Evolutionary conservation across 2,113 vertebrate species (phyloP), one percentile per base, ranked within the genome.

Genomic region (Menura novaehollandiae): DNA sequence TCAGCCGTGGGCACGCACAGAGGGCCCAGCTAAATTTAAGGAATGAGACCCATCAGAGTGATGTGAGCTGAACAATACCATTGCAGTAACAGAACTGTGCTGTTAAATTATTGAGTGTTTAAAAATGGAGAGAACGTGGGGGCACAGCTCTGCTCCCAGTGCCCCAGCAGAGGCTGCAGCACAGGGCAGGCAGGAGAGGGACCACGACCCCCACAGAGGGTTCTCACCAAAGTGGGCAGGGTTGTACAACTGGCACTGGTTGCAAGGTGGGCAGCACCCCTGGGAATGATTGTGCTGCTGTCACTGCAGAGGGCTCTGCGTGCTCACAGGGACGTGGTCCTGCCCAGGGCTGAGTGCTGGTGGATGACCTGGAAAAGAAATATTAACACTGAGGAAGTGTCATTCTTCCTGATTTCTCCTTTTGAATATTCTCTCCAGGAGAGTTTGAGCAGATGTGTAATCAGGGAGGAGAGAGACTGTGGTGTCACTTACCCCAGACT

Each of bases 41-140:
- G 13, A 32, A 2, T 6, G 9, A 21, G 24, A 59, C 7, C 20
- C 43, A 11, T 12, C 64, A 27, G 6, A 51, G 77, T 32, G 62
- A 13, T 1, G 28, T 6, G n/a, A 69, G 32, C 51, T 51, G 39
- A 84, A 8, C 33, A 59, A 8, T 3, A 0, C 15, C 66, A 7
- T 47, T 72, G 67, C 68, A 78, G 2, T 2, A n/a, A 16, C 27
- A n/a, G 84, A 26, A 15, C 7, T 1, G 7, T 27, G 76, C 21
- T 46, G 47, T 10, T 46, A 4, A 53, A 33, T 89, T 33, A 66
- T 60, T 77, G 55, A n/a, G 22, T 27, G 79, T 22, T 59, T 33
- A 7, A 28, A 27, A 52, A 8, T 1, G 1, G 44, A 14, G 69
- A 30, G 53, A 15, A 3, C 0, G 0, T 9, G 82, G 17, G 79